phyloP scores from a whole-genome alignment of 2,797 vertebrate genomes.

The Eulemur albifrons region DNA sequence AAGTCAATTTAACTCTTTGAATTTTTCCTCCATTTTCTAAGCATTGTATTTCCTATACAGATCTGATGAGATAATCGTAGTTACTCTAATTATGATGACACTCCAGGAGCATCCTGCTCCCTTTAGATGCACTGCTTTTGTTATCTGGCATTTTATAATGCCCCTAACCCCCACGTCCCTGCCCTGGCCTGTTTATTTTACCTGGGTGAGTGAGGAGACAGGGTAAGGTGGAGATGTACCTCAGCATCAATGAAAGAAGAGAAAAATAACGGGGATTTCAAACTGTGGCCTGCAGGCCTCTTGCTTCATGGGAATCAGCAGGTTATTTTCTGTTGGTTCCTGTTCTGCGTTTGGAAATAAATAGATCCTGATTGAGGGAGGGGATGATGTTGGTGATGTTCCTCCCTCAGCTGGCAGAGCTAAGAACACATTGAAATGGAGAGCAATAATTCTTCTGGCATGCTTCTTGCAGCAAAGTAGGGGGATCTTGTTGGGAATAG shows the following conservation, averaged over 20 bases:
- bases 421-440: neutral
- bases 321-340: neutral
- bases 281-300: neutral
- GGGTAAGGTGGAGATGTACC: neutral
- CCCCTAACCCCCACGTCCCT: neutral
- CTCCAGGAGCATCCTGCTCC: neutral
- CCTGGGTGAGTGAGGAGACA: neutral
- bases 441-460: neutral
- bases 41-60: neutral
- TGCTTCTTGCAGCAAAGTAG: neutral
- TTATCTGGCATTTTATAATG: neutral
- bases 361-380: neutral
- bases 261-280: neutral
- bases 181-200: neutral
- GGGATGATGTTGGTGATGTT: neutral
- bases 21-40: neutral
- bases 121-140: neutral
- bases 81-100: neutral
- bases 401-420: neutral
- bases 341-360: neutral
- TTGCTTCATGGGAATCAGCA: neutral
- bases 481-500: neutral
- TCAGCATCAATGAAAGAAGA: neutral
- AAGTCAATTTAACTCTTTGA: neutral
- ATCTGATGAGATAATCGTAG: neutral